phyloP scores from a whole-genome alignment of 2,113 vertebrate genomes.

The Pyxicephalus adspersus region DNA sequence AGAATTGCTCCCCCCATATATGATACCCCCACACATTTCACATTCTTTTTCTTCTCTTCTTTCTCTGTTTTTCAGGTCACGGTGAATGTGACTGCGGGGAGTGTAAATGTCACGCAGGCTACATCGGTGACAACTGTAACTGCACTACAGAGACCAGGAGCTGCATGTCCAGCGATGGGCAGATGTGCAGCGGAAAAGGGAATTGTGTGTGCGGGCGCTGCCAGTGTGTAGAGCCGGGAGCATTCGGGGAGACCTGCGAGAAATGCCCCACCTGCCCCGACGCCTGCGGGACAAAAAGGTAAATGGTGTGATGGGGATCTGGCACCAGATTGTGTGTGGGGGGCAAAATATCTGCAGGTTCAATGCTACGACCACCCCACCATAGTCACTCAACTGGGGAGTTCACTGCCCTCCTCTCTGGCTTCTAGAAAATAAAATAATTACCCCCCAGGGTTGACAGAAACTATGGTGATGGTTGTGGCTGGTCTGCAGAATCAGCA shows the following conservation, averaged over 20 bases:
- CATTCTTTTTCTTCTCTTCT: no score
- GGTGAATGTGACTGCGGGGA: slow-evolving; percentile 96
- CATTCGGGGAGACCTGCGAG: slow-evolving; percentile 91
- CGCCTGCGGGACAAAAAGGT: slow-evolving; percentile 92
- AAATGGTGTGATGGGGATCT: background rate
- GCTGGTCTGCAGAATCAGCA: no score
- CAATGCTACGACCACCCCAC: no score
- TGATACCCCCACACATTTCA: no score
- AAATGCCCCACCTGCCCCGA: slow-evolving; percentile 96
- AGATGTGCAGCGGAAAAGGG: slow-evolving; percentile 89
- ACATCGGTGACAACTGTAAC: slow-evolving; percentile 94
- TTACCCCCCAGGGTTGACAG: no score
- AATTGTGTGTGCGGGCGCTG: slow-evolving; percentile 87
- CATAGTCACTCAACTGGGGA: no score
- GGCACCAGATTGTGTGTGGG: no score
- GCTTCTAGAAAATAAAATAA: no score
- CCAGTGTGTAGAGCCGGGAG: slow-evolving; percentile 87
- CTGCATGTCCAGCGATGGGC: slow-evolving; percentile 82
- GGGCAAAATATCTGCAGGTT: no score
- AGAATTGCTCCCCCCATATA: no score
- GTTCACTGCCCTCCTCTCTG: no score
- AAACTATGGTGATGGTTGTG: no score
- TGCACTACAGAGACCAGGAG: slow-evolving; percentile 83
- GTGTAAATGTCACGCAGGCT: slow-evolving; percentile 90
- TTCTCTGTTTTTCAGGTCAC: slow-evolving; percentile 73